These are phyloP conservation scores for Mugil cephalus DNA, from an alignment of 2,113 vertebrate species.

Conservation along the genomic window DNA sequence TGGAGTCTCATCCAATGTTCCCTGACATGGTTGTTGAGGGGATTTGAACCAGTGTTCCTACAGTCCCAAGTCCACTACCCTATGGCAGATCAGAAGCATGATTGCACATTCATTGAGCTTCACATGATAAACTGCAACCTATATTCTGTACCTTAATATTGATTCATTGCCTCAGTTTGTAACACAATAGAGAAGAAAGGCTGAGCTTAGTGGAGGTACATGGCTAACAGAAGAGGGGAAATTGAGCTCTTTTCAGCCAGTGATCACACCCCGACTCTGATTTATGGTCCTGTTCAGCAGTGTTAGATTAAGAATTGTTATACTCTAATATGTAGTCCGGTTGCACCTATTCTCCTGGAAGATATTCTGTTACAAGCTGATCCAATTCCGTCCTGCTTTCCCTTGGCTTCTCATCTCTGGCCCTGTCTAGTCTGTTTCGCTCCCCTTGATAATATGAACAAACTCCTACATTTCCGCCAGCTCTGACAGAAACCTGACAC, in stretches of 20 bases:
- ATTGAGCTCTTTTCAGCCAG: background rate
- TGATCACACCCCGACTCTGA: conserved; percentile 11
- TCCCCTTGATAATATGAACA: conserved; percentile 7
- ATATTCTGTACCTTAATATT: too few species aligned
- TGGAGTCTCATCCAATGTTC: too few species aligned
- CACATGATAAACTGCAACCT: too few species aligned
- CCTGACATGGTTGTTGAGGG: too few species aligned
- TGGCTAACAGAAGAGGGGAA: background rate
- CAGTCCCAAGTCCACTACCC: too few species aligned
- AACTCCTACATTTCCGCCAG: conserved; percentile 9
- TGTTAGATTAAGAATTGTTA: conserved; percentile 12
- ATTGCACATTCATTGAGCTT: too few species aligned
- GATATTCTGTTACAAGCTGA: background rate
- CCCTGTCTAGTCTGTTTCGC: conserved; percentile 16
- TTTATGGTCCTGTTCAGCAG: conserved; percentile 8
- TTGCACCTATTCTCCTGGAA: conserved; percentile 10
- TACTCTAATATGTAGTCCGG: background rate
- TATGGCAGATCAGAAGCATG: too few species aligned
- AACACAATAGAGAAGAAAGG: background rate
- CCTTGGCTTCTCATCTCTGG: background rate
- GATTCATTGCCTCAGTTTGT: too few species aligned
- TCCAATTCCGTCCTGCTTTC: background rate
- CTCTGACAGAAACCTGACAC: conserved; percentile 14
- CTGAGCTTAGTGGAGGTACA: background rate
- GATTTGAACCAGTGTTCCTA: too few species aligned